Evolutionary conservation across 2,113 vertebrate genomes (phyloP).

Genomic region (Proteles cristata): DNA sequence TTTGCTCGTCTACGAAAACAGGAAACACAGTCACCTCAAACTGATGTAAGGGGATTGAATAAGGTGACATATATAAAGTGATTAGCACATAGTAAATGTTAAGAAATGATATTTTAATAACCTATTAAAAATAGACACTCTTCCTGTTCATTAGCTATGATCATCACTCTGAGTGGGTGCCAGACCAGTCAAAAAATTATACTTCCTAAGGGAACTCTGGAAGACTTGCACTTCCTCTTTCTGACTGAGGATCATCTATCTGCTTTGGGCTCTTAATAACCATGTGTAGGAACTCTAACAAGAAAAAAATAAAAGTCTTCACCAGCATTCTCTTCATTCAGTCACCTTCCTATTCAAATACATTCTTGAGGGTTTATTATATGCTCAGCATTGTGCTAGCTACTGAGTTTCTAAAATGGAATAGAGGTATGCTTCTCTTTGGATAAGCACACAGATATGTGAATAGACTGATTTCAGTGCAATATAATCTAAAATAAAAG

Average conservation of each 20-base stretch:
- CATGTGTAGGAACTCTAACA: neutral
- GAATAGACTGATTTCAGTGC: neutral
- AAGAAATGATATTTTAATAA: neutral
- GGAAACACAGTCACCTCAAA: neutral
- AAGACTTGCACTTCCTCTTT: neutral
- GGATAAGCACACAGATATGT: neutral
- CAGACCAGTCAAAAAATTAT: neutral
- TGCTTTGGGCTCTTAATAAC: neutral
- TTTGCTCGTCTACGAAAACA: constrained; percentile 2
- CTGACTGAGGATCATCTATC: neutral
- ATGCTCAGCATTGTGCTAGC: neutral
- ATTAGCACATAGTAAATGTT: neutral
- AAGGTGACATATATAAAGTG: neutral
- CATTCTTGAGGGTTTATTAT: neutral
- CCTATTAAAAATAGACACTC: neutral
- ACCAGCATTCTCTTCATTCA: neutral
- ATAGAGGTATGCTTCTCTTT: neutral
- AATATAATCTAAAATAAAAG: neutral
- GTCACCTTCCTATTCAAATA: neutral
- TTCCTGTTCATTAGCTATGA: neutral
- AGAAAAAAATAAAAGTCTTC: neutral
- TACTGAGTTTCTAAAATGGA: neutral
- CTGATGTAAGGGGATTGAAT: neutral
- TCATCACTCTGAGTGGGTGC: neutral
- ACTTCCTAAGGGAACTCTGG: neutral